These are phyloP conservation scores for Sternotherus odoratus DNA, from an alignment of 2,797 vertebrate species.

Conservation along the genomic window DNA sequence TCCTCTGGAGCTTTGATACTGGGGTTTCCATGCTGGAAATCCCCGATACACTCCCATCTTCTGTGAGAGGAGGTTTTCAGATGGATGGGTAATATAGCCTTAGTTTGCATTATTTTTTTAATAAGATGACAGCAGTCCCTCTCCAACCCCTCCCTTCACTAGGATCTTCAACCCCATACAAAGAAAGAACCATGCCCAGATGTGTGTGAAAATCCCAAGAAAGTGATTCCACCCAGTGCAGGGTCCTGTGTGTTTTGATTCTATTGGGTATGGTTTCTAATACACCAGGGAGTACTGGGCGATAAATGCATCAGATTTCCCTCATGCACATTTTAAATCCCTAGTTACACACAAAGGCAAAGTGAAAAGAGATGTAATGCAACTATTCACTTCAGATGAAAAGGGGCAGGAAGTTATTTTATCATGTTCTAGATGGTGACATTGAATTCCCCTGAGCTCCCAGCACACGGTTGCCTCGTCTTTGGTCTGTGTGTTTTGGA, in stretches of 20 bases:
- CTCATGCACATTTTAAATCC: slow-evolving; percentile 8
- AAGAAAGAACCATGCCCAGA: not conserved
- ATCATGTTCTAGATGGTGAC: slow-evolving; percentile 26
- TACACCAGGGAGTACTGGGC: not conserved
- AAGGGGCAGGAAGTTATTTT: slow-evolving; percentile 1
- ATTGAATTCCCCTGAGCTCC: slow-evolving; percentile 46
- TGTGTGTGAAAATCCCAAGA: not conserved
- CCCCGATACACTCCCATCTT: not conserved
- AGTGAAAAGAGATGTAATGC: slow-evolving; percentile 24
- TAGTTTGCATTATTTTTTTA: not conserved
- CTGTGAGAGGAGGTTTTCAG: not conserved
- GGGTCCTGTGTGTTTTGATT: not conserved
- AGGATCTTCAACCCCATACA: not conserved
- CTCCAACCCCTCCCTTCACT: accelerated
- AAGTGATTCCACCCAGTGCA: accelerated
- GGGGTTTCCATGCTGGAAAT: not conserved
- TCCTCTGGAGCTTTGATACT: not conserved
- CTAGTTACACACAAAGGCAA: slow-evolving; percentile 36
- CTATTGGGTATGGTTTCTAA: not conserved
- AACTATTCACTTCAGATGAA: slow-evolving; percentile 21
- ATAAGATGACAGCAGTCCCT: not conserved
- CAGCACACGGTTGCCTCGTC: not conserved
- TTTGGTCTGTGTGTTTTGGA: slow-evolving; percentile 36
- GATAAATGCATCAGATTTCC: slow-evolving; percentile 21
- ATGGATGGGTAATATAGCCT: accelerated